Conservation (phyloP, 2,113 vertebrate species). For the Etheostoma cragini region DNA sequence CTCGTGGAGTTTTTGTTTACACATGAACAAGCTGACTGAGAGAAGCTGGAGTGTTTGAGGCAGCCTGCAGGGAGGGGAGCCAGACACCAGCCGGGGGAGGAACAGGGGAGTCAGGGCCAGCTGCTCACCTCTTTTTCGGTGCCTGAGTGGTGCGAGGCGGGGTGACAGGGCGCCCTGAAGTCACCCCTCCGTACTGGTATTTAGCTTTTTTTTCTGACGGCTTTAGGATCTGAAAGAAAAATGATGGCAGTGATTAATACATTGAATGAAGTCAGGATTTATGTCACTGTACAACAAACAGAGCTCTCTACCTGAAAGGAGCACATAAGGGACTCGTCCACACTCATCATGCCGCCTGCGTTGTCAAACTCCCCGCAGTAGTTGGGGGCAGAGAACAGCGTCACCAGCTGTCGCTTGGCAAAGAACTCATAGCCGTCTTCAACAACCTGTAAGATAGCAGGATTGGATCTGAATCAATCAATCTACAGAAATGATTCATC, state of each 20-base stretch:
- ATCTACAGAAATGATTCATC: background rate
- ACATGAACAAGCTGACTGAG: constrained; percentile 63
- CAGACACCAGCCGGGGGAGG: constrained; percentile 26
- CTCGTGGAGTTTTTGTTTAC: constrained; percentile 63
- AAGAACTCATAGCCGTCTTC: constrained; percentile 98
- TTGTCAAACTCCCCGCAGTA: constrained; percentile 97
- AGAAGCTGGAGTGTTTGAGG: constrained; percentile 63
- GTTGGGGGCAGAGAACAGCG: constrained; percentile 94
- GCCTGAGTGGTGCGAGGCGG: constrained; percentile 94
- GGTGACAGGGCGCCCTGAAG: constrained; percentile 93
- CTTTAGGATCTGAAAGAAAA: constrained; percentile 89
- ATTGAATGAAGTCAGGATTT: background rate
- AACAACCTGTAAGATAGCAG: constrained; percentile 85
- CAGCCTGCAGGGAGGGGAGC: constrained; percentile 52
- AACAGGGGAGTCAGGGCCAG: constrained; percentile 39
- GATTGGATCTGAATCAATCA: background rate
- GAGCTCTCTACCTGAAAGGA: constrained; percentile 90
- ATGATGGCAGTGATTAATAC: background rate
- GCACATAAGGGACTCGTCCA: constrained; percentile 97
- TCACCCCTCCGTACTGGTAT: constrained; percentile 95
- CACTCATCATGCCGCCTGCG: constrained; percentile 97
- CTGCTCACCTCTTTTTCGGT: constrained; percentile 96
- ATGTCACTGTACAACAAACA: background rate
- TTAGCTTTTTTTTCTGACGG: constrained; percentile 97
- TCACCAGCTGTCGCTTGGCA: constrained; percentile 95